phyloP scores from a whole-genome alignment of 30 jellyfish, hydroid and myxozoan species.

The Sanderia malayensis region DNA sequence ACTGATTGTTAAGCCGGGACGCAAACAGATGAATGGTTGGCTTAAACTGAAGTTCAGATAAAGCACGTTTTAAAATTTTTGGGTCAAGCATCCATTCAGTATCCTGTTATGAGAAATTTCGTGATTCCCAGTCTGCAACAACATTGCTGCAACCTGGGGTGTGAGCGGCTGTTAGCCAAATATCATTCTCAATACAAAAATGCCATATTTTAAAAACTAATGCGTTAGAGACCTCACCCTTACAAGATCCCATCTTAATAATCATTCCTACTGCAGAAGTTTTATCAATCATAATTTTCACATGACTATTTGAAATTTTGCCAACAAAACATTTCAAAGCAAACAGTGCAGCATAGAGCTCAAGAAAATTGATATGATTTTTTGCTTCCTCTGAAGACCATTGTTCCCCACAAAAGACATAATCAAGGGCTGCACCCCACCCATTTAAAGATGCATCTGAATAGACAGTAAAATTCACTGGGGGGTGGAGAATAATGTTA shows the following conservation, averaged over 20 bases:
- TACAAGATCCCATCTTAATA: background rate
- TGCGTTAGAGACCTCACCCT: background rate
- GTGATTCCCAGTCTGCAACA: background rate
- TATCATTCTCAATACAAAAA: background rate
- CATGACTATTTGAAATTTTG: no score
- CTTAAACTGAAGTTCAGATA: background rate
- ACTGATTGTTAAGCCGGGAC: background rate
- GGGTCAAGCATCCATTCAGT: background rate
- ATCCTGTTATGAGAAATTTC: background rate
- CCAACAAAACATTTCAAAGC: background rate
- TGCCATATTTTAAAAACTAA: background rate
- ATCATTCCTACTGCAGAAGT: background rate
- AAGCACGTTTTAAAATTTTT: background rate
- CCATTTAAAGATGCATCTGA: background rate
- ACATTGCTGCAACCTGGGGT: background rate
- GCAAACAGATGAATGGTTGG: background rate
- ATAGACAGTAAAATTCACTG: background rate
- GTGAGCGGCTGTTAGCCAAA: background rate
- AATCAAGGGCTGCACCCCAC: background rate
- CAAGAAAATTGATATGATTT: background rate
- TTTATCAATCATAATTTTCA: background rate
- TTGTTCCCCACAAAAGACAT: background rate
- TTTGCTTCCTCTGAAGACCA: background rate
- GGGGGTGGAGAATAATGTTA: background rate
- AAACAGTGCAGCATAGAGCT: background rate